Evolutionary conservation across 2,888 invertebrate genomes (phyloP).

Genomic region (Brachypalpus laphriformis): DNA sequence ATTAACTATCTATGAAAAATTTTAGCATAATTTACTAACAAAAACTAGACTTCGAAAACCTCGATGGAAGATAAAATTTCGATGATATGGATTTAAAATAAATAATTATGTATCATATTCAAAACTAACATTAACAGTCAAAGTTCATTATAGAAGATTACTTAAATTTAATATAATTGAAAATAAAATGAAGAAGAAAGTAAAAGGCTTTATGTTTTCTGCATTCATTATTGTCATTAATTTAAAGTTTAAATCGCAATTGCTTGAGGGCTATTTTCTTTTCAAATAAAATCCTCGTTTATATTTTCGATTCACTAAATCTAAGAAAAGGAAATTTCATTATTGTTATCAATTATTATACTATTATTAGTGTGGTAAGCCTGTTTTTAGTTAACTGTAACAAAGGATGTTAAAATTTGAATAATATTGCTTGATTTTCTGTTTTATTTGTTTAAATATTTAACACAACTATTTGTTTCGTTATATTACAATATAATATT

Average conservation of each 20-base stretch:
- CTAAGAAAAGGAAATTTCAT: constrained; percentile 36
- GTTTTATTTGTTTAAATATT: constrained; percentile 14
- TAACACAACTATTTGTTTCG: constrained; percentile 45
- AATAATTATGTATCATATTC: constrained; percentile 10
- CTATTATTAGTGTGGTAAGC: constrained; percentile 33
- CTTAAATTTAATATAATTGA: constrained; percentile 8
- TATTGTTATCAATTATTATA: constrained; percentile 24
- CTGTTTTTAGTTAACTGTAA: constrained; percentile 34
- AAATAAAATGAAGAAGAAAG: constrained; percentile 4
- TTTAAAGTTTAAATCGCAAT: constrained; percentile 52
- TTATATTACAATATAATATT: constrained; percentile 38
- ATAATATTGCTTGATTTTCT: constrained; percentile 36
- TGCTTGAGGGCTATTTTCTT: constrained; percentile 38
- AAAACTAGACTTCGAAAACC: not conserved
- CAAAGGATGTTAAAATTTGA: constrained; percentile 36
- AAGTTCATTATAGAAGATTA: not conserved
- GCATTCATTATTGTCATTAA: constrained; percentile 67
- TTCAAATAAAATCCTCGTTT: constrained; percentile 49
- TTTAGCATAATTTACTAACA: constrained; percentile 25
- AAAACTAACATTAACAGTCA: constrained; percentile 28
- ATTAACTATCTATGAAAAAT: not conserved
- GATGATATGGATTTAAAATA: constrained; percentile 48
- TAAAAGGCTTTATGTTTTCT: constrained; percentile 17
- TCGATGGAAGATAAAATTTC: constrained; percentile 53
- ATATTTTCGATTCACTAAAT: constrained; percentile 47